Percentiles rank a stretch among this genome's conserved stretches.
phyloP scores from a whole-genome alignment of 2,113 vertebrate genomes.

The Phodopus roborovskii region DNA sequence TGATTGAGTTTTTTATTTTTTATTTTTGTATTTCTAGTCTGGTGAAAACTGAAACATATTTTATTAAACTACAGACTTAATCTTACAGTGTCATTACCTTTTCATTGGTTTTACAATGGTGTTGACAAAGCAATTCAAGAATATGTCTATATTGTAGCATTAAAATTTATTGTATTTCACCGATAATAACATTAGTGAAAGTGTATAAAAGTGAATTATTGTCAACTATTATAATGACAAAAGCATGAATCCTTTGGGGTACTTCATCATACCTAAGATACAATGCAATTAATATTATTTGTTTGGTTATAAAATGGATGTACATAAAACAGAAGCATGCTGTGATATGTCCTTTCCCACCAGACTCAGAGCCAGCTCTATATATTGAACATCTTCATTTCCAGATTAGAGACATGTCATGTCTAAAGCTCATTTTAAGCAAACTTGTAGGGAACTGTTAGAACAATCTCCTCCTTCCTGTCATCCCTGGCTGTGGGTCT shows the following conservation, averaged over 20 bases:
- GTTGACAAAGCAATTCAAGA: conserved; percentile 65
- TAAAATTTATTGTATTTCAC: conserved; percentile 49
- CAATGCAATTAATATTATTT: background rate
- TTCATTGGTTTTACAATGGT: conserved; percentile 54
- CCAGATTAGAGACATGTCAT: background rate
- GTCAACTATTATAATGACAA: conserved; percentile 48
- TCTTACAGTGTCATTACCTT: conserved; percentile 42
- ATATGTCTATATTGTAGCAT: background rate
- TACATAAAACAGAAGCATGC: conserved; percentile 35
- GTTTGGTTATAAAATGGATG: conserved; percentile 30
- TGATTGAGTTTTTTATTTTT: conserved; percentile 7
- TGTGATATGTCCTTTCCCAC: background rate
- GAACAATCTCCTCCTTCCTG: background rate
- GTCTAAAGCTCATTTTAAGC: conserved; percentile 47
- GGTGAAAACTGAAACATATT: conserved; percentile 43
- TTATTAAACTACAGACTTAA: conserved; percentile 24
- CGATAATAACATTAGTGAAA: conserved; percentile 63
- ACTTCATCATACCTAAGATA: conserved; percentile 39
- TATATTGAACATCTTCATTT: conserved; percentile 5
- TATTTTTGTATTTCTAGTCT: conserved; percentile 51
- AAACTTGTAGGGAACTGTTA: conserved; percentile 21
- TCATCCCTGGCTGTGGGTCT: background rate
- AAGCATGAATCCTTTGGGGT: conserved; percentile 46
- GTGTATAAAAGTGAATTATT: conserved; percentile 49
- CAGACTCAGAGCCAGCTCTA: background rate